Conservation (phyloP, 1,140 invertebrate species). For the Trichoplusia ni region DNA sequence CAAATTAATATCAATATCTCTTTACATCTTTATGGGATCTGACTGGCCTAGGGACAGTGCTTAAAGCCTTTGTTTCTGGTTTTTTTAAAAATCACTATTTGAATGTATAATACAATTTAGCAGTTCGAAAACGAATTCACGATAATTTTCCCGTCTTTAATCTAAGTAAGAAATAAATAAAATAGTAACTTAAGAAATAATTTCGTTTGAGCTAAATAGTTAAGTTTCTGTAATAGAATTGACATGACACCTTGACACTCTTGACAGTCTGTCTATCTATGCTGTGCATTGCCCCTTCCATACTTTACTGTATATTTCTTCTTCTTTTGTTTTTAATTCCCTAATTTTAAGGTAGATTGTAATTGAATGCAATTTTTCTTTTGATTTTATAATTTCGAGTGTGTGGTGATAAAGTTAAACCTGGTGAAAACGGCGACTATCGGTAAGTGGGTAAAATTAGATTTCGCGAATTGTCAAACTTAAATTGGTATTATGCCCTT, state of each 20-base stretch:
- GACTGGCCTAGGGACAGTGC: too few relatives aligned
- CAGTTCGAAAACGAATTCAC: too few relatives aligned
- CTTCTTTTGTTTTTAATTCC: slow-evolving; percentile 40
- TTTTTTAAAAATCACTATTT: too few relatives aligned
- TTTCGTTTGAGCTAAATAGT: neutral
- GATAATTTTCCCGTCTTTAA: too few relatives aligned
- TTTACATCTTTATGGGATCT: too few relatives aligned
- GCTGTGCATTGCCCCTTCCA: slow-evolving; percentile 19
- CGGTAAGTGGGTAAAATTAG: slow-evolving; percentile 20
- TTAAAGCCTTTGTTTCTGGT: too few relatives aligned
- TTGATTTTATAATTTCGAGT: slow-evolving; percentile 22
- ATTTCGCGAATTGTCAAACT: slow-evolving; percentile 11
- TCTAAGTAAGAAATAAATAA: too few relatives aligned
- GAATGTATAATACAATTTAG: too few relatives aligned
- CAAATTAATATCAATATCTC: too few relatives aligned
- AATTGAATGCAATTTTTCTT: neutral
- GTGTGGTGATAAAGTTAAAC: neutral
- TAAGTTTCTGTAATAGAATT: neutral
- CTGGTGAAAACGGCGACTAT: slow-evolving; percentile 10
- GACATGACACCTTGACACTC: slow-evolving; percentile 14
- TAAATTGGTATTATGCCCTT: slow-evolving; percentile 22
- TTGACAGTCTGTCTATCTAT: slow-evolving; percentile 4
- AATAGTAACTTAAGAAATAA: neutral
- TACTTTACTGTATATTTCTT: slow-evolving; percentile 30
- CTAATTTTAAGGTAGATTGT: slow-evolving; percentile 10